Base-by-base conservation (phyloP, 2,888 invertebrate genomes). In the Pardosa pseudoannulata region DNA sequence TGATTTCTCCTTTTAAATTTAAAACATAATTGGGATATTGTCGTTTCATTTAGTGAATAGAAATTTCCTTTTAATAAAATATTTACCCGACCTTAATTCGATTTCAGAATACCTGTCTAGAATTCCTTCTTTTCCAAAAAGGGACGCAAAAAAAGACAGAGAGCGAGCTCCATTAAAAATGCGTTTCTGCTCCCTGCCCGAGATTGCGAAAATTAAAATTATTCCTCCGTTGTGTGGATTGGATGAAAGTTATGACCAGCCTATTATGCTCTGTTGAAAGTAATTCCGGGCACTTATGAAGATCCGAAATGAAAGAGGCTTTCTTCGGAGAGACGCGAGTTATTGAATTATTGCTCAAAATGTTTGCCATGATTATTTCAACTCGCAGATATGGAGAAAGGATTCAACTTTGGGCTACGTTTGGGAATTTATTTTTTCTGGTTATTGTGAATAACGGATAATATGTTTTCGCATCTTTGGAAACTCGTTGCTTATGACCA, bases 321-420 rank as follows among this genome's bases (percentile, higher is more conserved):
- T 16, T 46, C 16, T 46, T 46, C 11, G 16, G 16, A 7, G 75
- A 41, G n/a, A 27, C n/a, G n/a, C n/a, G n/a, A 29, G 28, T 64
- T 23, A 75, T 75, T 75, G 65, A 75, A 65, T 75, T 75, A 75
- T 41, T 65, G 75, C 39, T 16, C n/a, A n/a, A 46, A 6, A 16
- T 46, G 36, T 36, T 36, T 36, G 7, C 46, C 2, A 16, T 6
- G 46, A 46, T 6, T 6, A 46, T 46, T 46, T 16, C 9, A 16
- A 2, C 2, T 46, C 16, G 5, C 9, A 6, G 16, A 16, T 16
- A 16, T 2, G 46, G 13, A 46, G 16, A 46, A 46, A 16, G 46
- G 46, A 16, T 6, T 46, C 46, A 46, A 46, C n/a, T n/a, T n/a
- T n/a, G n/a, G n/a, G n/a, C n/a, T n/a, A n/a, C n/a, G n/a, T n/a